Base-by-base conservation (phyloP, 2,888 invertebrate species). In the Helobdella robusta region DNA sequence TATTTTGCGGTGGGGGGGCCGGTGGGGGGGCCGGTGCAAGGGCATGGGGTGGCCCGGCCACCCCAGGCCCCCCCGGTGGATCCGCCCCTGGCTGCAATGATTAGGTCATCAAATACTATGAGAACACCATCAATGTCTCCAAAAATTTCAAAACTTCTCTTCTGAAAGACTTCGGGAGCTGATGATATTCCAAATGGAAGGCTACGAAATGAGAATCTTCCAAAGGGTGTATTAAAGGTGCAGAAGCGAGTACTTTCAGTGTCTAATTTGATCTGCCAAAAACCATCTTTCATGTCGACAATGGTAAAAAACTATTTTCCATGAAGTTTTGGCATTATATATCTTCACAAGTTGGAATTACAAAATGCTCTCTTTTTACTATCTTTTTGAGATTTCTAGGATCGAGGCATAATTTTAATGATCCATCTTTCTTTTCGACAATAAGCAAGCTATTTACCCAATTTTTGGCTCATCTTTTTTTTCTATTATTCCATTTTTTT, bases 171-270 rank as follows among this genome's bases (percentile, higher is more conserved):
- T 44, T 71, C 70, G n/a, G 66, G 64, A 11, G 69, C 67, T 20
- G 66, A 63, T 5, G 46, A 50, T 2, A 68, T 65, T 6, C 71
- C 71, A 59, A 70, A 71, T 11, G 71, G 69, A 59, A 70, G 36
- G 4, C 71, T 25, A 15, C 36, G n/a, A 35, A 68, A 71, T 4
- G 66, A 32, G 20, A 67, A 67, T 15, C 68, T 18, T 25, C 68
- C 66, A 61, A 60, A 67, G 1, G 70, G 70, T n/a, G 65, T 69
- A 60, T 70, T 66, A 46, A 71, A 72, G n/a, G 70, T 72, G 60
- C 68, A 65, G 15, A 71, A 59, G n/a, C 66, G 59, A 15, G 69
- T 66, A n/a, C n/a, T n/a, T n/a, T n/a, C n/a, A n/a, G n/a, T n/a
- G n/a, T n/a, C n/a, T 35, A 73, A 46, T 28, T 64, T 66, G 2